A percentile compares a stretch with the other conserved stretches of the same genome.
Conservation (phyloP, 2,888 invertebrate species). For the Drosophila anceps region DNA sequence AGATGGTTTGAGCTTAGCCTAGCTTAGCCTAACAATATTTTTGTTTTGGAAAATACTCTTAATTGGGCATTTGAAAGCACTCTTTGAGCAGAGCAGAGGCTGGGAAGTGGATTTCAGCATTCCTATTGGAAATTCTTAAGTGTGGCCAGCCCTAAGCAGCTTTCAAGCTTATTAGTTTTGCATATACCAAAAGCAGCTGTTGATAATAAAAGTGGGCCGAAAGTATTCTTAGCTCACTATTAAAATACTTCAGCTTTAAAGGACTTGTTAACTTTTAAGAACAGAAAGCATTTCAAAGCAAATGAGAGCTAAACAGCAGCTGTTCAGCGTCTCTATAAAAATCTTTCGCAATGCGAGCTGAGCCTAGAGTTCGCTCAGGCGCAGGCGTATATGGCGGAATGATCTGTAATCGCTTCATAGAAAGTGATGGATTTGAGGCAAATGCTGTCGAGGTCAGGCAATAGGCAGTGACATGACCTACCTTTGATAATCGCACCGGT, state of each 20-base stretch:
- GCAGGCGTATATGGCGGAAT: neutral
- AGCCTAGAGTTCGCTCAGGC: neutral
- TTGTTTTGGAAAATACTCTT: neutral
- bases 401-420: conserved; percentile 26
- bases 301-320: neutral
- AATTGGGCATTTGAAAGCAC: neutral
- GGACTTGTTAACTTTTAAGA: neutral
- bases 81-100: neutral
- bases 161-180: neutral
- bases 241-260: neutral
- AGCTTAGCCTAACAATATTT: neutral
- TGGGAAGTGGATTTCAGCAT: neutral
- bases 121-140: neutral
- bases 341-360: neutral
- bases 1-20: too few relatives aligned
- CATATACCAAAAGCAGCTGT: neutral
- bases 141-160: neutral
- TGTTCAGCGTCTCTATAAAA: neutral
- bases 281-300: neutral
- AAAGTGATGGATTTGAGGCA: conserved; percentile 36
- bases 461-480: conserved; percentile 46
- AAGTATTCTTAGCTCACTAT: neutral
- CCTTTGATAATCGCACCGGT: conserved; percentile 28
- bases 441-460: conserved; percentile 39
- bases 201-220: neutral